Base-by-base conservation (phyloP, 53 echinoderm and acorn worm genomes). In the Arbacia lixula region DNA sequence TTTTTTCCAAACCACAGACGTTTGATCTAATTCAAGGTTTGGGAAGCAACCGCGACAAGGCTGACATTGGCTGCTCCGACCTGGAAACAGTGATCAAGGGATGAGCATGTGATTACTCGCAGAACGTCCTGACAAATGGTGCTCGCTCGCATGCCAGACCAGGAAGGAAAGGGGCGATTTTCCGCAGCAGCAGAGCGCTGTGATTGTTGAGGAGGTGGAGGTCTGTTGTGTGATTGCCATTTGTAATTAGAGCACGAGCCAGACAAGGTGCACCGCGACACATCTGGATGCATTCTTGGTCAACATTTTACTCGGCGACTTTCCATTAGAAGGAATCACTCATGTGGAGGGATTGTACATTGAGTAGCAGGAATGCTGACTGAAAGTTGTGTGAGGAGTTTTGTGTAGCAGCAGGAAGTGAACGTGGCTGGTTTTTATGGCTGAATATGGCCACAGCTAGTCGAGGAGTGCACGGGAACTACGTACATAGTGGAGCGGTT, bases 371-470 rank as follows among this genome's bases (percentile, higher is more conserved):
- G n/a, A 37, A 22, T 66, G 11, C 38, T 22, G 6, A 21, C 11
- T 66, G 66, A 66, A 38, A 66, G 27, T n/a, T 30, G 21, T 5
- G 50, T 27, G 36, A 6, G 3, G 8, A 37, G 36, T 66, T 37
- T 66, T 36, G 36, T 36, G 22, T 21, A 66, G 66, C 38, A 36
- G 21, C 21, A 38, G 38, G 66, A 37, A 66, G 66, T 2, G 36
- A 20, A 66, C 20, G 36, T 37, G 66, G 38, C 38, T 1, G 24
- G 12, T 32, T 5, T 75, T 53, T 17, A 53, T 75, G 60, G 79
- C 79, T 50, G 66, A 83, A 31, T 50, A 88, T 88, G 88, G 84
- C 88, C 46, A 72, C 88, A 67, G 65, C 74, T 5, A 88, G 84
- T 65, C 62, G 84, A 57, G 74, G 35, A 41, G 88, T 71, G 49